A percentile compares a stretch with the other conserved stretches of the same genome.
These are phyloP conservation scores for Micrastur ruficollis DNA, from an alignment of 2,797 vertebrate genomes.

Conservation along the genomic window DNA sequence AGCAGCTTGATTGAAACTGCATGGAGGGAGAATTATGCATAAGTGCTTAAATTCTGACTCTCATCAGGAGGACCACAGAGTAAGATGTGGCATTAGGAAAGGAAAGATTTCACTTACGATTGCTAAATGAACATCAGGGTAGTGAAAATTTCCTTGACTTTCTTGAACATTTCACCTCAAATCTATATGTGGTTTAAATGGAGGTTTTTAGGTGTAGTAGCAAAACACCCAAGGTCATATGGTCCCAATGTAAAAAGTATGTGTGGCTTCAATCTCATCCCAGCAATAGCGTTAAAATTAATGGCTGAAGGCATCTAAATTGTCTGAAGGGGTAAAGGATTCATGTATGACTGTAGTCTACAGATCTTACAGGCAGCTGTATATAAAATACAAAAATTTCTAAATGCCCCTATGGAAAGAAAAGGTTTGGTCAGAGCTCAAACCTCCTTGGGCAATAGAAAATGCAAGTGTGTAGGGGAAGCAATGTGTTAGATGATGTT, in stretches of 20 bases:
- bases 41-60: neutral
- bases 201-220: neutral
- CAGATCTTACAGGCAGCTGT: neutral
- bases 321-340: neutral
- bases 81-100: neutral
- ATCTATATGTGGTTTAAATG: neutral
- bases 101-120: neutral
- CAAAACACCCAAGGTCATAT: neutral
- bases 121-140: neutral
- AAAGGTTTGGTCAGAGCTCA: neutral
- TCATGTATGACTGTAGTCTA: neutral
- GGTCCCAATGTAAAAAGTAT: neutral
- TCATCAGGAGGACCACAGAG: neutral
- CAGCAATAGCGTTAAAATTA: neutral
- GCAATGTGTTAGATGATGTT: neutral
- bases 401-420: neutral
- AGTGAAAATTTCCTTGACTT: neutral
- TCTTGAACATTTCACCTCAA: neutral
- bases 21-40: neutral
- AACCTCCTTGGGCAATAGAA: neutral
- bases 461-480: neutral
- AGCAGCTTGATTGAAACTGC: neutral
- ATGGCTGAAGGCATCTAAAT: neutral
- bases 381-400: neutral
- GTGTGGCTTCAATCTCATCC: neutral